Conservation (phyloP, 2,888 invertebrate genomes). For the Acanthacorydalis orientalis region DNA sequence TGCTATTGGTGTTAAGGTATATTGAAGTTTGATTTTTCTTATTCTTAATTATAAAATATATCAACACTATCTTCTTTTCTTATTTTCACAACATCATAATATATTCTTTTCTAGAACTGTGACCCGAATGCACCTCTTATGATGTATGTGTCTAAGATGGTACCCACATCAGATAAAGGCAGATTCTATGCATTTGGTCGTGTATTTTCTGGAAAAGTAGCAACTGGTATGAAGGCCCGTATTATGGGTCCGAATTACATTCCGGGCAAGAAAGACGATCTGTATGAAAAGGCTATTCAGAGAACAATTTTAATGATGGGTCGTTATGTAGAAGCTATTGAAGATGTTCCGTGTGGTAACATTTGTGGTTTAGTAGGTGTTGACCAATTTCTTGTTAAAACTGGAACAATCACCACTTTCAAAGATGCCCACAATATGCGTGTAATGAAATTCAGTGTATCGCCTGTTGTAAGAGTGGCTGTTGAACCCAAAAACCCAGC, state of each 20-base stretch:
- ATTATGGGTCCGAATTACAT: slow-evolving; percentile 99
- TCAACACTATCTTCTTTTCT: not conserved
- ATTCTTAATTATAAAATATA: no score
- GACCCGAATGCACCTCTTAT: slow-evolving; percentile 95
- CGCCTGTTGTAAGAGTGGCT: slow-evolving; percentile 97
- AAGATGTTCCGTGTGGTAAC: slow-evolving; percentile 98
- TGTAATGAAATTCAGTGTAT: slow-evolving; percentile 99
- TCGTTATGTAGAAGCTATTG: slow-evolving; percentile 97
- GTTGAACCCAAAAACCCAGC: slow-evolving; percentile 99
- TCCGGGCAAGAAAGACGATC: slow-evolving; percentile 97
- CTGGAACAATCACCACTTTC: slow-evolving; percentile 96
- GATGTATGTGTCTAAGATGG: slow-evolving; percentile 99
- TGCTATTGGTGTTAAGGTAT: slow-evolving; percentile 69
- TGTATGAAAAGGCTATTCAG: slow-evolving; percentile 98
- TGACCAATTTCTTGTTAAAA: slow-evolving; percentile 98
- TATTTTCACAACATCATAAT: not conserved
- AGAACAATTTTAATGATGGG: slow-evolving; percentile 99
- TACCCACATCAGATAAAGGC: slow-evolving; percentile 98
- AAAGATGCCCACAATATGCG: slow-evolving; percentile 99
- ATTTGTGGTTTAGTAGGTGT: slow-evolving; percentile 99
- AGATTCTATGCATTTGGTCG: slow-evolving; percentile 99
- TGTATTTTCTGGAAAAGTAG: slow-evolving; percentile 92
- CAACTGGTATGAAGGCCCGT: slow-evolving; percentile 84
- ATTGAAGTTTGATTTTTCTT: no score
- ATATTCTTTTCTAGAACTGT: slow-evolving; percentile 45